Evolutionary conservation across 1,140 invertebrate species (phyloP).

Genomic region (Diabrotica virgifera): DNA sequence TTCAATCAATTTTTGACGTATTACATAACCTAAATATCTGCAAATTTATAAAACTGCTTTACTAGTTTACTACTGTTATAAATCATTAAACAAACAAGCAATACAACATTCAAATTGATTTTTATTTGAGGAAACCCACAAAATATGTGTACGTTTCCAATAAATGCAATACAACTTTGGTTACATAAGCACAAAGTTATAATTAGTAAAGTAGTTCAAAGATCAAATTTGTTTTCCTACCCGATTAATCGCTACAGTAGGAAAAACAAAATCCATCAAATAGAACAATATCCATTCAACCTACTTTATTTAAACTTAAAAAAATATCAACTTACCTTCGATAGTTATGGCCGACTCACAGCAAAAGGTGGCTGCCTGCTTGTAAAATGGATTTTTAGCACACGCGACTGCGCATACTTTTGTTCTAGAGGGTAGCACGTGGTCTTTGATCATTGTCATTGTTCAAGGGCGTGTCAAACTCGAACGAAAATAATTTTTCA

Average conservation of each 20-base stretch:
- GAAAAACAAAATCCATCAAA: neutral
- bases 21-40: constrained; percentile 6
- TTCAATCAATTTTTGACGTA: neutral
- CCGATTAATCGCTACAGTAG: neutral
- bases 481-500: neutral
- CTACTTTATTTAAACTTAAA: neutral
- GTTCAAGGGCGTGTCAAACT: neutral
- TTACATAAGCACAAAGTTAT: neutral
- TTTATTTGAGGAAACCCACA: too few species aligned
- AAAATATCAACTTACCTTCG: neutral
- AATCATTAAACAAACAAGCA: too few species aligned
- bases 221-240: neutral
- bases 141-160: too few species aligned
- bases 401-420: neutral
- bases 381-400: constrained; percentile 3
- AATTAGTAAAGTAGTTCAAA: neutral
- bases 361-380: constrained; percentile 7
- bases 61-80: too few species aligned
- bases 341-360: neutral
- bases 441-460: neutral
- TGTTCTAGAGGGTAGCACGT: neutral
- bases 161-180: too few species aligned
- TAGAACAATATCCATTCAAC: neutral
- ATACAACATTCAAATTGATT: too few species aligned
- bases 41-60: neutral